phyloP scores from a whole-genome alignment of 2,113 vertebrate genomes.

The Tursiops truncatus region DNA sequence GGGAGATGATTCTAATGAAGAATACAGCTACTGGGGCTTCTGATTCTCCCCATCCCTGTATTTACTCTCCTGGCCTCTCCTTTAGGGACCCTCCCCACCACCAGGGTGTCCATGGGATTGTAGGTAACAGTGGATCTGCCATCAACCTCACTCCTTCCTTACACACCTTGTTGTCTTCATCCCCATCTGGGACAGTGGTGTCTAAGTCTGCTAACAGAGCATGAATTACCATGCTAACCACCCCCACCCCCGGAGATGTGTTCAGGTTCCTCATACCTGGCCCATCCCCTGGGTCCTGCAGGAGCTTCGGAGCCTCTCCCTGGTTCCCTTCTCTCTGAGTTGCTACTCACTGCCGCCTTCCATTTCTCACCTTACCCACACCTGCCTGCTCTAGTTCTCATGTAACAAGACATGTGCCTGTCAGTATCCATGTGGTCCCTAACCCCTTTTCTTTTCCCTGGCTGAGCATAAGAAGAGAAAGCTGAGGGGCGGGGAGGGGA shows the following conservation, averaged over 20 bases:
- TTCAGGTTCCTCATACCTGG: slow-evolving; percentile 48
- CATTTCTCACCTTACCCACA: slow-evolving; percentile 1
- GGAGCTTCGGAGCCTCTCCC: not conserved
- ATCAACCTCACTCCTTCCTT: not conserved
- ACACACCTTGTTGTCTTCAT: slow-evolving; percentile 26
- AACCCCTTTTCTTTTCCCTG: not conserved
- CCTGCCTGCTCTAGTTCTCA: not conserved
- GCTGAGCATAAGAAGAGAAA: not conserved
- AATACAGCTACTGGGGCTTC: not conserved
- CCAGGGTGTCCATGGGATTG: not conserved
- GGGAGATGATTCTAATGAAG: not conserved
- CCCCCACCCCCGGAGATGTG: not conserved
- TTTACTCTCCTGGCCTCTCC: not conserved
- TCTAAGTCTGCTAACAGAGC: slow-evolving; percentile 19
- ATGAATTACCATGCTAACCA: slow-evolving; percentile 46
- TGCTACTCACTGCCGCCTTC: not conserved
- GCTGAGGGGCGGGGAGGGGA: not conserved
- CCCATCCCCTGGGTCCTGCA: slow-evolving; percentile 51
- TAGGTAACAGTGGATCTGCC: not conserved
- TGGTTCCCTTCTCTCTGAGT: not conserved
- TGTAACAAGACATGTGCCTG: not conserved
- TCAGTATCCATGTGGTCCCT: not conserved
- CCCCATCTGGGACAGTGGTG: not conserved
- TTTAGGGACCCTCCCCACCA: not conserved
- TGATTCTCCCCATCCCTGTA: not conserved